These are phyloP conservation scores for Siderastrea siderea DNA, from an alignment of 92 coral and sea anemone genomes.

Conservation along the genomic window DNA sequence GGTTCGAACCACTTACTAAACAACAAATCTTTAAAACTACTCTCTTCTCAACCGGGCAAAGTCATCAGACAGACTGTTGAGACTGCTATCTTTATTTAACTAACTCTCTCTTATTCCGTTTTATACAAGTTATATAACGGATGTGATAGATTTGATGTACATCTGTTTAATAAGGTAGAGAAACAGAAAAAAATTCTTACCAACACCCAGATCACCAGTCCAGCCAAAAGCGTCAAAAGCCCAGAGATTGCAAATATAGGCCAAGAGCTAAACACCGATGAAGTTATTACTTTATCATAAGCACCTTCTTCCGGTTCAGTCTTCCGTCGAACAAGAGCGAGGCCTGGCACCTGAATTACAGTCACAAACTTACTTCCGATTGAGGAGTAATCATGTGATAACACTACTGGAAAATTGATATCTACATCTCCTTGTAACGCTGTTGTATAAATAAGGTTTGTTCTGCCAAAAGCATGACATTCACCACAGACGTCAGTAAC, in stretches of 20 bases:
- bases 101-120: no score
- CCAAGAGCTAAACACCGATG: slow-evolving; percentile 28
- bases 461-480: slow-evolving; percentile 12
- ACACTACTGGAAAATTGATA: slow-evolving; percentile 8
- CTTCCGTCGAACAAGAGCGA: slow-evolving; percentile 29
- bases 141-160: no score
- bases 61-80: no score
- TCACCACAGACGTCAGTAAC: slow-evolving; percentile 12
- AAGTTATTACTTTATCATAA: slow-evolving; percentile 26
- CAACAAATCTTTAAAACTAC: no score
- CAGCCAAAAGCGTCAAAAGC: slow-evolving; percentile 35
- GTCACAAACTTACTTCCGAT: slow-evolving; percentile 24
- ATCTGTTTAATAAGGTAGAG: no score
- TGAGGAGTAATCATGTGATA: not conserved
- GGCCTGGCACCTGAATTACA: slow-evolving; percentile 42
- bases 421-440: not conserved
- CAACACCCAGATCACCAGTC: slow-evolving; percentile 39
- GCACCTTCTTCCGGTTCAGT: not conserved
- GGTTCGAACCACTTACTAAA: no score
- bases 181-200: slow-evolving; percentile 9
- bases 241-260: slow-evolving; percentile 35
- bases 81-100: no score
- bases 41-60: no score
- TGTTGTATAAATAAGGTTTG: slow-evolving; percentile 8
- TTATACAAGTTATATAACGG: no score